These are phyloP conservation scores for Ginglymostoma cirratum DNA, from an alignment of 2,113 vertebrate genomes.

Conservation along the genomic window DNA sequence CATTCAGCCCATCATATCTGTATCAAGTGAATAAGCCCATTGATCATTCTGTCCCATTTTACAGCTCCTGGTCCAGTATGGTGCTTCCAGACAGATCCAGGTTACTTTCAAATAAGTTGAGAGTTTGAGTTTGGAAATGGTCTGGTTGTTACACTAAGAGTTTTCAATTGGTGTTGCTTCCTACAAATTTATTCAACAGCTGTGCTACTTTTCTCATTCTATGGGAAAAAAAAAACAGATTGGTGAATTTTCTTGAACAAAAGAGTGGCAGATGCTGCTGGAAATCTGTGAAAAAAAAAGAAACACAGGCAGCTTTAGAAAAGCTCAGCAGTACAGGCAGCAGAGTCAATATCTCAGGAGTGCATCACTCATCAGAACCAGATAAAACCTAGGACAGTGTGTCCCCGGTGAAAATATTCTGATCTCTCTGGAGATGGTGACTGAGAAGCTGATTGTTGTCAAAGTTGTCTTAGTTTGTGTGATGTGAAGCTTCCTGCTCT, in stretches of 20 bases:
- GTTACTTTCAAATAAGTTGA: no score
- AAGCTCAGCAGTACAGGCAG: background rate
- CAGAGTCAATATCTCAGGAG: background rate
- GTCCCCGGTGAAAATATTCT: background rate
- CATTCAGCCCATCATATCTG: no score
- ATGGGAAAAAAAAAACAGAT: background rate
- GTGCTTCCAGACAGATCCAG: no score
- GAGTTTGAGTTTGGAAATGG: background rate
- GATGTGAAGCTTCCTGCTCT: background rate
- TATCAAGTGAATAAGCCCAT: no score
- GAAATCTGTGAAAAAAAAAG: background rate
- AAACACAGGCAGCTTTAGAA: background rate
- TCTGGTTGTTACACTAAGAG: background rate
- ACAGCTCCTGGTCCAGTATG: no score
- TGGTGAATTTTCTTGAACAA: background rate
- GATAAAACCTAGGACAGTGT: background rate
- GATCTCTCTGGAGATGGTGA: background rate
- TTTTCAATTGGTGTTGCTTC: background rate
- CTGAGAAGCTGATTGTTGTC: background rate
- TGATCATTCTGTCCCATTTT: no score
- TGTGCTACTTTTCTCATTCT: background rate
- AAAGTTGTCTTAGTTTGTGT: background rate
- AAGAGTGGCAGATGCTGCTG: background rate
- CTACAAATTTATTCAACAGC: background rate
- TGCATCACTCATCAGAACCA: background rate